Percentiles rank a stretch among this genome's conserved stretches.
Conservation (phyloP, 2,113 vertebrate genomes). For the Tachysurus vachellii region DNA sequence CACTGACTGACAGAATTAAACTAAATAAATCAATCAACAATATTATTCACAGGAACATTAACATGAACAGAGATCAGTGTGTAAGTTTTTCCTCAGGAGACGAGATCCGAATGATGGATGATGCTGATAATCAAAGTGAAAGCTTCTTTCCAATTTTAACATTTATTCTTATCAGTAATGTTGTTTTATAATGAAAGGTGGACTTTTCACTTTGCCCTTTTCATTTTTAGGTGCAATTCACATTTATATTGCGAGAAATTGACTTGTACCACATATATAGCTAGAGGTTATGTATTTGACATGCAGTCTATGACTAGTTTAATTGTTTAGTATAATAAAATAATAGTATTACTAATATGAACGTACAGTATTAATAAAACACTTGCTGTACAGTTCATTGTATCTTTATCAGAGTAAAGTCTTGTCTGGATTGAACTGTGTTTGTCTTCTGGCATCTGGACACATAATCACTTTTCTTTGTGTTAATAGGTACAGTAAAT, state of each 20-base stretch:
- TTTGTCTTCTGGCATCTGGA: neutral
- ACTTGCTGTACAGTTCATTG: neutral
- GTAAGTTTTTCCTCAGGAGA: neutral
- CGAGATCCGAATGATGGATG: neutral
- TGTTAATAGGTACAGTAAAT: constrained; percentile 12
- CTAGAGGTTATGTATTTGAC: neutral
- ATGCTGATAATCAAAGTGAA: neutral
- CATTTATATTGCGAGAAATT: neutral
- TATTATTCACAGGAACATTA: neutral
- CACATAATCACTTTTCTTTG: constrained; percentile 20
- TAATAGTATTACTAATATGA: neutral
- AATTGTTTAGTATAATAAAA: neutral
- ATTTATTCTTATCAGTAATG: neutral
- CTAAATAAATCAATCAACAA: neutral
- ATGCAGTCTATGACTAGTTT: neutral
- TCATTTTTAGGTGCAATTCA: too few relatives aligned
- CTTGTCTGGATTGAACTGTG: neutral
- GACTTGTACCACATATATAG: neutral
- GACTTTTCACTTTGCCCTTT: too few relatives aligned
- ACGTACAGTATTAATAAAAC: neutral
- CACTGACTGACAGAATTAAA: neutral
- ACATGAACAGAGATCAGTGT: neutral
- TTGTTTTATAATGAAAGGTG: neutral
- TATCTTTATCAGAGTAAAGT: neutral
- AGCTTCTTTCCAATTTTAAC: neutral